Base-by-base conservation (phyloP, 2,888 invertebrate species). In the Graphium colonna region DNA sequence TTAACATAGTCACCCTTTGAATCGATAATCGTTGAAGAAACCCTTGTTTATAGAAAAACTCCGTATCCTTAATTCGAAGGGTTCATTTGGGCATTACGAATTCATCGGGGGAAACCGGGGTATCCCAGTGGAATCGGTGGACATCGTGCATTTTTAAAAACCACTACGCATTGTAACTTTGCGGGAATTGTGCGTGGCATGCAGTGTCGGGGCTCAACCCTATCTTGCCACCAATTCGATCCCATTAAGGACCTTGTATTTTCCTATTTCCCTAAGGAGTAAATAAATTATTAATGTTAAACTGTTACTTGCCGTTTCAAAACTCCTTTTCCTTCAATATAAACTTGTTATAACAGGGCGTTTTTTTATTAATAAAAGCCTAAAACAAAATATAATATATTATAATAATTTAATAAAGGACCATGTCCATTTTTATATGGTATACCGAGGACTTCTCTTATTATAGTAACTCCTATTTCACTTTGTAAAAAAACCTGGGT, bases 51-150 rank as follows among this genome's bases (percentile, higher is more conserved):
- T 18, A 42, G 47, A 46, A 21, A 46, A 45, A 40, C 16, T 28
- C 36, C 17, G 31, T 21, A 10, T 38, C 39, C 65, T 68, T 72
- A 73, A 76, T 64, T 73, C 68, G 77, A 77, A 82, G 84, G 85
- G 82, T 82, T 79, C 72, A 75, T 70, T 71, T 60, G 61, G 65
- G 71, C 71, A 79, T 88, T 79, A 84, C 74, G 67, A 72, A 88
- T 88, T 84, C 82, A 88, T 83, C 75, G 74, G 72, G 65, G 62
- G 71, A 77, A 82, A 80, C 82, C 82, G 69, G 63, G 57, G 61
- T 59, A 61, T 69, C 75, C 72, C 71, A 45, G 52, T 51, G 70
- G 73, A 64, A 63, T 45, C 61, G 62, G 57, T 60, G 64, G 68
- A 57, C 65, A 57, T 21, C 5, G 55, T 82, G 73, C 77, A 82